Base-by-base conservation (phyloP, 2,797 vertebrate species). In the Otolemur crassicaudatus region DNA sequence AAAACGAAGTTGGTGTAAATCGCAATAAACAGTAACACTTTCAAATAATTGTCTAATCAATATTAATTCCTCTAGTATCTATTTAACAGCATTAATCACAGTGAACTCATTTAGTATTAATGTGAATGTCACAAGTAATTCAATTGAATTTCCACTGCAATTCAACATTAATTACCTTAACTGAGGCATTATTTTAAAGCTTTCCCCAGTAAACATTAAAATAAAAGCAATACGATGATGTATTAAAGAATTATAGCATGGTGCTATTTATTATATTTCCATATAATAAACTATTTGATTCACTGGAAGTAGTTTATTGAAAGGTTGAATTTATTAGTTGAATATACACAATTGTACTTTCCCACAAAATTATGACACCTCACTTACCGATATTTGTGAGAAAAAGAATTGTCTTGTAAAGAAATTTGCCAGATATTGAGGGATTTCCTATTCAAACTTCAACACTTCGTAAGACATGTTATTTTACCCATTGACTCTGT, bases 21-120 rank as follows among this genome's bases (percentile, higher is more conserved):
- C 96, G 89, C 69, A 96, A 96, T 96, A 98, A 98, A 98, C 49
- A 93, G 94, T 67, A 96, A 96, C 96, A 96, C 92, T 98, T 98
- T 97, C 97, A 97, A 98, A 98, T 98, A 98, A 98, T 98, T 98
- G 86, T 92, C 93, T 98, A 96, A 98, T 98, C 98, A 98, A 98
- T 98, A 98, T 94, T 98, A 97, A 97, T 98, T 98, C 97, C 85
- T 98, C 67, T 97, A 89, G 63, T 98, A 97, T 97, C 96, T 98
- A 97, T 98, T 98, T 98, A 98, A 97, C 31, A 95, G 27, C 85
- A 97, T 98, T 98, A 97, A 98, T 98, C 97, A 97, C 94, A n/a
- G 40, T 77, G 92, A 97, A 96, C 94, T 97, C 95, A 94, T 94
- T 92, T 96, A 92, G 37, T 97, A 97, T 98, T 98, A 98, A 98